phyloP scores from a whole-genome alignment of 1,140 invertebrate genomes.

The Charaxes varanes region DNA sequence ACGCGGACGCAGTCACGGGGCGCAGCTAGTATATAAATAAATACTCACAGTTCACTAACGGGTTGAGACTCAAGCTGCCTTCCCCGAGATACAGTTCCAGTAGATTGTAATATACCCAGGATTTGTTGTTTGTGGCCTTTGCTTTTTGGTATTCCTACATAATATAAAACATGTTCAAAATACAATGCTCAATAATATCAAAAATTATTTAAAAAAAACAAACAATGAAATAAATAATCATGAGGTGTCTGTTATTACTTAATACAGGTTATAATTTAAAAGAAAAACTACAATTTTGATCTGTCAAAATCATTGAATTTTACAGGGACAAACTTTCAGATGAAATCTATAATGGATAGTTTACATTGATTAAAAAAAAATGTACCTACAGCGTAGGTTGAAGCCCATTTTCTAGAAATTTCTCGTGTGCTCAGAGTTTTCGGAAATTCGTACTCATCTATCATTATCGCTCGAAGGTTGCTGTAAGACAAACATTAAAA shows the following conservation, averaged over 20 bases:
- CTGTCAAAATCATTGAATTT: too few species aligned
- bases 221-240: too few species aligned
- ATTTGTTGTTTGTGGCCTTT: slow-evolving; percentile 55
- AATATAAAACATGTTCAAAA: too few species aligned
- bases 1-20: too few species aligned
- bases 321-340: too few species aligned
- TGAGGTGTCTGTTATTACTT: too few species aligned
- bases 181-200: too few species aligned
- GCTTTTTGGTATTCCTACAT: slow-evolving; percentile 63
- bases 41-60: slow-evolving; percentile 42
- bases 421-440: slow-evolving; percentile 46
- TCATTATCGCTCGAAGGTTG: slow-evolving; percentile 47
- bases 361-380: neutral
- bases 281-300: too few species aligned
- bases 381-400: slow-evolving; percentile 48
- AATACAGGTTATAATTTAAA: too few species aligned
- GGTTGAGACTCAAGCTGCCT: slow-evolving; percentile 44
- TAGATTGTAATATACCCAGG: slow-evolving; percentile 56
- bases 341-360: neutral
- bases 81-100: slow-evolving; percentile 60
- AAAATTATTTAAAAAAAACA: too few species aligned
- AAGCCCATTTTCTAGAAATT: slow-evolving; percentile 53
- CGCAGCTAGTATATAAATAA: neutral
- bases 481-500: slow-evolving; percentile 23
- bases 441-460: slow-evolving; percentile 55